Base-by-base conservation (phyloP, 2,888 invertebrate genomes). In the Minunthozetes semirufus region DNA sequence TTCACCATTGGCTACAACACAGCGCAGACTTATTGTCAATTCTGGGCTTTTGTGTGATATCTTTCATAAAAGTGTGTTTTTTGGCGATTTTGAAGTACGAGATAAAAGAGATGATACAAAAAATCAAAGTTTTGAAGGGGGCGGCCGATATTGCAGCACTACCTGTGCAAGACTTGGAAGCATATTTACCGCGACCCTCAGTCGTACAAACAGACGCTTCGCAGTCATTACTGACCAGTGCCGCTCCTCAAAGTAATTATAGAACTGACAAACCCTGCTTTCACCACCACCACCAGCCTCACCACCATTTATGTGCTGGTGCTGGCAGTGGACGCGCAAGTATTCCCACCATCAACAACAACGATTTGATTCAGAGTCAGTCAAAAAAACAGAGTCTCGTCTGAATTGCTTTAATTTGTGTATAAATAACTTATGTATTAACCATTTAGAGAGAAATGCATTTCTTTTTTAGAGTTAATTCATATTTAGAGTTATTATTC, bases 91-190 rank as follows among this genome's bases (percentile, higher is more conserved):
- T 92, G 80, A 88, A 91, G 78, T 91, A 91, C 85, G 92, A 92
- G 86, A 92, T 92, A 81, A 88, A 90, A 79, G 93, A 93, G 84
- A 93, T 93, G 93, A 92, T 93, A 81, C 91, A 92, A 83, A 93
- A 93, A 85, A 93, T 93, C 82, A 88, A 89, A 81, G 87, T 93
- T 82, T 85, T 93, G 77, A 88, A 88, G 80, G 88, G 87, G 76
- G 29, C 66, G n/a, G 29, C 42, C 33, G 71, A 17, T 27, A 29
- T 11, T 0, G 22, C 46, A 29, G 42, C 46, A 11, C 71, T 33
- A 5, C 33, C 76, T 8, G 50, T 76, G 4, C 76, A 76, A n/a
- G 73, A 77, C 56, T 50, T 77, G 17, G 77, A 77, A 53, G 74
- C 73, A 11, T 77, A 77, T 68, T 63, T 77, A 8, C 77, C 77